These are phyloP conservation scores for Heterodera schachtii DNA, from an alignment of 1,140 invertebrate genomes.

Conservation along the genomic window DNA sequence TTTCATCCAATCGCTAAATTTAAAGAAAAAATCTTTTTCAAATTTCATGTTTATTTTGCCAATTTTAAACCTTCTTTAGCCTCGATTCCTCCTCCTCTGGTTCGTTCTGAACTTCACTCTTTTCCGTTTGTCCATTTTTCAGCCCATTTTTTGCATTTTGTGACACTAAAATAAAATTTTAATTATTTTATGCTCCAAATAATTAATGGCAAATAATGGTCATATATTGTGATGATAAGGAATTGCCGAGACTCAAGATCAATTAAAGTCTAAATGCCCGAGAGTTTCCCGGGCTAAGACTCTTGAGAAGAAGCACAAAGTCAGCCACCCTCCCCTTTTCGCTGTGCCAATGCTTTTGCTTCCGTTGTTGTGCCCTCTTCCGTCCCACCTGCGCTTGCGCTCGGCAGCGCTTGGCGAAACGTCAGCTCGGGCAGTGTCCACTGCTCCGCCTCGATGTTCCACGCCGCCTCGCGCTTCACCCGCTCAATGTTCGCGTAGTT, in stretches of 20 bases:
- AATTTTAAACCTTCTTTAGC: conserved; percentile 46
- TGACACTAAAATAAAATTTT: conserved; percentile 21
- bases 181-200: not conserved
- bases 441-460: conserved; percentile 77
- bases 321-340: no score
- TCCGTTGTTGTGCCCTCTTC: no score
- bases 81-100: conserved; percentile 36
- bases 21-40: conserved; percentile 33
- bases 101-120: not conserved
- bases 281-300: no score
- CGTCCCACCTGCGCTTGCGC: not conserved
- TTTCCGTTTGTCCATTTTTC: conserved; percentile 8
- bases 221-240: no score
- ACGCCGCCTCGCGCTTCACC: conserved; percentile 73
- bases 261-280: no score
- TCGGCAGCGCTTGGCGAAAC: conserved; percentile 71
- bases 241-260: no score
- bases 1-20: conserved; percentile 71
- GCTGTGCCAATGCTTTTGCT: no score
- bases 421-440: conserved; percentile 78
- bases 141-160: conserved; percentile 9
- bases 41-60: conserved; percentile 18
- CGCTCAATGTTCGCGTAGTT: conserved; percentile 72
- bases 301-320: no score
- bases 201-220: no score